Evolutionary conservation across 2,888 invertebrate genomes (phyloP).

Genomic region (Microchrysa polita): DNA sequence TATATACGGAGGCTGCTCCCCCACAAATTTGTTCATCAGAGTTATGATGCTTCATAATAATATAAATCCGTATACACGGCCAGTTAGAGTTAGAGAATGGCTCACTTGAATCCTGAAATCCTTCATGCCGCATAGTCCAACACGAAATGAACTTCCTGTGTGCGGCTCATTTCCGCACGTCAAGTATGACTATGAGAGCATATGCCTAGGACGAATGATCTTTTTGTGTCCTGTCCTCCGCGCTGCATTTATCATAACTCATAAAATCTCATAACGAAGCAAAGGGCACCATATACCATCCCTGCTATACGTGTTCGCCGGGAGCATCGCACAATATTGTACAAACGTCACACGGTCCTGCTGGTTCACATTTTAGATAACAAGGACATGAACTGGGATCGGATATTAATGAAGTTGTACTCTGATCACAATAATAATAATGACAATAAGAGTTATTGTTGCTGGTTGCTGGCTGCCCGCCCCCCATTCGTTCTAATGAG

Average conservation of each 20-base stretch:
- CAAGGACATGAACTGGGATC: constrained; percentile 32
- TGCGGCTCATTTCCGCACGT: neutral
- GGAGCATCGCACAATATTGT: no score
- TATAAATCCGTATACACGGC: no score
- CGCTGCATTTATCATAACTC: constrained; percentile 38
- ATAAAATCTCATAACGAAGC: constrained; percentile 37
- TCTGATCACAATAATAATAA: neutral
- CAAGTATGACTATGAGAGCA: neutral
- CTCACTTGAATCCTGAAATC: neutral
- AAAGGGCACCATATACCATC: constrained; percentile 10
- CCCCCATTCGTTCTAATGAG: constrained; percentile 17
- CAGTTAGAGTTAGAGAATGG: neutral
- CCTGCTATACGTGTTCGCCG: no score
- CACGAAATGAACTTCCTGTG: neutral
- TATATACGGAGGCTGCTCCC: neutral
- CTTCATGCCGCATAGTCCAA: neutral
- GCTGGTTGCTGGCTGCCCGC: no score
- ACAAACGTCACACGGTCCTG: no score
- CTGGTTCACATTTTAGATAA: no score
- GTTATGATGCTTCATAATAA: neutral
- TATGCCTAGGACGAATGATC: no score
- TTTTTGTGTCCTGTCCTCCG: neutral
- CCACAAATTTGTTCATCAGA: neutral
- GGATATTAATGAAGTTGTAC: neutral
- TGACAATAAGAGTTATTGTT: neutral